Percentiles rank a stretch among this genome's conserved stretches.
phyloP scores from a whole-genome alignment of 2,888 invertebrate genomes.

The Lysandra bellargus region DNA sequence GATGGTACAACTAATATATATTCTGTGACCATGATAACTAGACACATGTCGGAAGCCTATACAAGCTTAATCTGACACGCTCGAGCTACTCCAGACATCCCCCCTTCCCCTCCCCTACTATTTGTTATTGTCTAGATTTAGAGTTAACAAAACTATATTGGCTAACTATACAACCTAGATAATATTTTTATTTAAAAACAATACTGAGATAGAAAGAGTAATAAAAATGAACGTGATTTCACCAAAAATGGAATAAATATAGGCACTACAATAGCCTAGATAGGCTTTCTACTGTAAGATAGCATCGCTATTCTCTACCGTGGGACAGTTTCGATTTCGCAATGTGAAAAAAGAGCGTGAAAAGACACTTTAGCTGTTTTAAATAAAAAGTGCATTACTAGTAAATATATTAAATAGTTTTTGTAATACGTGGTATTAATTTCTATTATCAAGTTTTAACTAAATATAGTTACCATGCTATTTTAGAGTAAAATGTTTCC shows the following conservation, averaged over 20 bases:
- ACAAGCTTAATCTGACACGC: no score
- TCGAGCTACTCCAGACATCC: no score
- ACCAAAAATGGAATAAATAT: slow-evolving; percentile 7
- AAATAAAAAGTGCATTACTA: background rate
- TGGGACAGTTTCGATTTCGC: background rate
- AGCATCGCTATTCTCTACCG: background rate
- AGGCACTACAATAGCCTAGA: background rate
- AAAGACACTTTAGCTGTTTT: background rate
- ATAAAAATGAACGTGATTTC: background rate
- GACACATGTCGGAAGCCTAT: no score
- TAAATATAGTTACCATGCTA: no score
- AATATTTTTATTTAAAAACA: background rate
- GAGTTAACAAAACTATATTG: background rate
- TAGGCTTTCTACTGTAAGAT: slow-evolving; percentile 4
- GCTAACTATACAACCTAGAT: background rate
- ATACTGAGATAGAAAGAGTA: background rate
- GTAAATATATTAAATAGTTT: no score
- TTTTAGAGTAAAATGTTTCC: no score
- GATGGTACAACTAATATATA: no score
- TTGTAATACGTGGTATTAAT: no score
- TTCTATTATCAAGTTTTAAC: no score
- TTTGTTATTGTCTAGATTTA: background rate
- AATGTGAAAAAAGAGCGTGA: slow-evolving; percentile 3
- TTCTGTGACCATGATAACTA: no score
- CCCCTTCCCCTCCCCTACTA: no score